Evolutionary conservation across 2,113 vertebrate genomes (phyloP), one percentile per base, ranked within the genome.

Genomic region (Corythoichthys intestinalis): DNA sequence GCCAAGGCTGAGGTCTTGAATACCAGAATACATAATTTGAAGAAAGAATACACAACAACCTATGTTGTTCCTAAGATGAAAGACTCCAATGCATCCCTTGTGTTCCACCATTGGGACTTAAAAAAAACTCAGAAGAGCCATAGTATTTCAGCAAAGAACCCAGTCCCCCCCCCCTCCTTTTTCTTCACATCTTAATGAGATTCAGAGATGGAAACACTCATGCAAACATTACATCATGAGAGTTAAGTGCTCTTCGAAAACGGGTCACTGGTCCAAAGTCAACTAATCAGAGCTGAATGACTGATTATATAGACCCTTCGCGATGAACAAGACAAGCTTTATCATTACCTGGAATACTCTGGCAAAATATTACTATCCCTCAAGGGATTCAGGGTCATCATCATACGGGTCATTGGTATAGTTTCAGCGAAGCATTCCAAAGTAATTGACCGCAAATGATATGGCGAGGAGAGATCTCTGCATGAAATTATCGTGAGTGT

Each of bases 341-440:
- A 37, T 37, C 13, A 10, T 58, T 13, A 58, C 63, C 38, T 47
- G 17, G 4, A 48, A 59, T 71, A 39, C 75, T 84, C 69, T 69
- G 60, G 70, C 75, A 79, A 87, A 76, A 77, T 57, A 69, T 69
- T 14, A 58, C 63, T 62, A 28, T 61, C 49, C 69, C 66, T 47
- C 13, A 69, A 66, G 62, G 61, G 64, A 47, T 70, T 72, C 50
- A 20, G 39, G 72, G 68, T 62, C 64, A 80, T 34, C 34, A 58
- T 4, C 12, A 58, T 34, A 58, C 2, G 34, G 56, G 14, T 58
- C 56, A 58, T 58, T 58, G 56, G 56, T 37, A 58, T 37, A 15
- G 34, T 37, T 58, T 58, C 56, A 58, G 13, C 28, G 12, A 1
- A 37, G 56, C 56, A 37, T 37, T 58, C 67, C 61, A 38, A 12